These are phyloP conservation scores for Drosophila multiciliata DNA, from an alignment of 2,888 invertebrate genomes.

Conservation along the genomic window DNA sequence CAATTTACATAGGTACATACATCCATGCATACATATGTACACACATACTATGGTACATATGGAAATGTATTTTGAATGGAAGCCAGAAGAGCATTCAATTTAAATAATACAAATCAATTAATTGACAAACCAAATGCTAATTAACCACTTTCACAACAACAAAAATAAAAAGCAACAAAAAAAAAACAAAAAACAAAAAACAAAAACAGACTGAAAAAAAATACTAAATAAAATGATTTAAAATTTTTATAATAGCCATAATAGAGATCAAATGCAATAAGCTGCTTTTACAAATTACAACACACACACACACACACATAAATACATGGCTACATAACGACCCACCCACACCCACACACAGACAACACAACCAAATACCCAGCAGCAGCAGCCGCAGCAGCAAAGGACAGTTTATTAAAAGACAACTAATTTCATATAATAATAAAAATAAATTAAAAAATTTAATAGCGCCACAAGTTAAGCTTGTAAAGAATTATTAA, in stretches of 20 bases:
- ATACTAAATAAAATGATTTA: constrained; percentile 56
- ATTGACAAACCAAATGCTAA: constrained; percentile 29
- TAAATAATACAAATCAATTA: constrained; percentile 20
- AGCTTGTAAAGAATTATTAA: constrained; percentile 26
- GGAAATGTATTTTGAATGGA: constrained; percentile 9
- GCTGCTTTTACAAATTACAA: constrained; percentile 37
- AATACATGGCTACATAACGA: constrained; percentile 8
- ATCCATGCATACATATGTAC: constrained; percentile 7
- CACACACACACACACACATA: constrained; percentile 2
- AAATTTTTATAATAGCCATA: constrained; percentile 49
- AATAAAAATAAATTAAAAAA: constrained; percentile 7
- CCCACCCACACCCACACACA: constrained; percentile 13
- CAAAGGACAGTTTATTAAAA: constrained; percentile 35
- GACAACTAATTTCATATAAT: constrained; percentile 19
- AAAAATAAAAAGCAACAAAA: constrained; percentile 9
- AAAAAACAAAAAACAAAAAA: constrained; percentile 22
- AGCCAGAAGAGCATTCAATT: constrained; percentile 19
- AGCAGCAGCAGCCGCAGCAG: constrained; percentile 39
- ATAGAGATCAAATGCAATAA: constrained; percentile 5
- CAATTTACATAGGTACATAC: constrained; percentile 47
- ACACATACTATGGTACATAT: constrained; percentile 3
- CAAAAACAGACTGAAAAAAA: constrained; percentile 52
- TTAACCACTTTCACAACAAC: constrained; percentile 33
- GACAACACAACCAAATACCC: constrained; percentile 26
- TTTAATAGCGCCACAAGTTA: constrained; percentile 36